These are phyloP conservation scores for Anastrepha ludens DNA, from an alignment of 1,140 invertebrate species.

Conservation along the genomic window DNA sequence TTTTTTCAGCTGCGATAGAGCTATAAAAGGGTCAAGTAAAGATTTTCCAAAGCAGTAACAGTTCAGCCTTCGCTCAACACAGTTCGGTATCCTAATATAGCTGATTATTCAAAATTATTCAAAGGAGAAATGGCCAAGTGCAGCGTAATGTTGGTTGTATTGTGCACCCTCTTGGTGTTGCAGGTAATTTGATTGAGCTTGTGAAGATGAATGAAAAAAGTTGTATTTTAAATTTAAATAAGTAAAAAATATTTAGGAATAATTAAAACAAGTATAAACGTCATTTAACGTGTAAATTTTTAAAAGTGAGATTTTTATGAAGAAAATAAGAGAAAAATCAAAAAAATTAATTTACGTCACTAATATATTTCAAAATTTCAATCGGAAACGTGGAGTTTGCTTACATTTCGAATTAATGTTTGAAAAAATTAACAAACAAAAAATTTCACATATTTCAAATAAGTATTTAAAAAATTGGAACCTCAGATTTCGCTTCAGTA, in stretches of 20 bases:
- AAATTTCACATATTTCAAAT: not conserved
- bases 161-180: conserved; percentile 28
- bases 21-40: conserved; percentile 1
- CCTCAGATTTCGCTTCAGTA: too few relatives aligned
- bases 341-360: too few relatives aligned
- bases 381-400: too few relatives aligned
- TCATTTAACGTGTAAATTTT: too few relatives aligned
- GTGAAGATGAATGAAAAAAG: too few relatives aligned
- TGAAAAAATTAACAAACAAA: too few relatives aligned
- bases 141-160: conserved; percentile 32
- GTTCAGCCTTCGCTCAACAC: not conserved
- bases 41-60: not conserved
- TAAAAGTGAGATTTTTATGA: too few relatives aligned
- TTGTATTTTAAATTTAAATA: not conserved
- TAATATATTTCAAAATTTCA: too few relatives aligned
- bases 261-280: not conserved
- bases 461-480: too few relatives aligned
- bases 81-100: not conserved
- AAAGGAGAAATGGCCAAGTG: conserved; percentile 31
- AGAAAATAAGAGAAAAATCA: too few relatives aligned
- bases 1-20: not conserved
- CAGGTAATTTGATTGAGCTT: not conserved
- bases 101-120: not conserved
- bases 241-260: not conserved
- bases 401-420: not conserved